phyloP scores from a whole-genome alignment of 1,140 invertebrate species.

The Zaprionus capensis region DNA sequence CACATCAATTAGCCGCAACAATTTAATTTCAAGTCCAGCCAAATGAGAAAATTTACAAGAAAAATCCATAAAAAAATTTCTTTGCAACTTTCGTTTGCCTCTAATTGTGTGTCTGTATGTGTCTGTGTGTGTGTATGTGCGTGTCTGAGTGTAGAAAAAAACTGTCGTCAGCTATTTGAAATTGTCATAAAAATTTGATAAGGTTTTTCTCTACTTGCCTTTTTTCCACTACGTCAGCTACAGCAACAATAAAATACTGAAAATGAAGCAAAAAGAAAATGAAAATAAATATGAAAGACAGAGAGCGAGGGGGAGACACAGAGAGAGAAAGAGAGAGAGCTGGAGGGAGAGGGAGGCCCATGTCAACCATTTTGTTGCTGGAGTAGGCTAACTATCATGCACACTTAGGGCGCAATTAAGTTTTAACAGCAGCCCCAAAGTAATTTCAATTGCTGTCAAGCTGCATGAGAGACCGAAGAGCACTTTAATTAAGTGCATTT shows the following conservation, averaged over 20 bases:
- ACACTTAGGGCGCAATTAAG: not conserved
- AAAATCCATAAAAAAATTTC: constrained; percentile 72
- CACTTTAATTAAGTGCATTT: not conserved
- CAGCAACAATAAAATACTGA: constrained; percentile 38
- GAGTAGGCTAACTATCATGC: constrained; percentile 43
- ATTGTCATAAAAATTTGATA: constrained; percentile 78
- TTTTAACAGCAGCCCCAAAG: constrained; percentile 15
- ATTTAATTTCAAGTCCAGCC: constrained; percentile 62
- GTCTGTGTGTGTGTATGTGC: constrained; percentile 14
- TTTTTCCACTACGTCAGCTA: constrained; percentile 62
- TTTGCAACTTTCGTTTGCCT: constrained; percentile 55
- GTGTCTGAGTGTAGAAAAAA: constrained; percentile 34
- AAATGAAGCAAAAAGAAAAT: constrained; percentile 37
- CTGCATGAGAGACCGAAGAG: not conserved
- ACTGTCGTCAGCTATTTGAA: constrained; percentile 77
- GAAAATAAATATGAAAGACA: constrained; percentile 22
- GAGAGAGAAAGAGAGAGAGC: not conserved
- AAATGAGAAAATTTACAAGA: constrained; percentile 67
- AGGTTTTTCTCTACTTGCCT: constrained; percentile 57
- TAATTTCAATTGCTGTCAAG: too few relatives aligned
- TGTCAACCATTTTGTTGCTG: constrained; percentile 14
- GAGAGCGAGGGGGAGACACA: not conserved
- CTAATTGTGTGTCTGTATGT: constrained; percentile 12
- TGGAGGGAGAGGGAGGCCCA: not conserved
- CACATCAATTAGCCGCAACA: constrained; percentile 76